phyloP scores from a whole-genome alignment of 1,140 invertebrate genomes.

The Phortica variegata region DNA sequence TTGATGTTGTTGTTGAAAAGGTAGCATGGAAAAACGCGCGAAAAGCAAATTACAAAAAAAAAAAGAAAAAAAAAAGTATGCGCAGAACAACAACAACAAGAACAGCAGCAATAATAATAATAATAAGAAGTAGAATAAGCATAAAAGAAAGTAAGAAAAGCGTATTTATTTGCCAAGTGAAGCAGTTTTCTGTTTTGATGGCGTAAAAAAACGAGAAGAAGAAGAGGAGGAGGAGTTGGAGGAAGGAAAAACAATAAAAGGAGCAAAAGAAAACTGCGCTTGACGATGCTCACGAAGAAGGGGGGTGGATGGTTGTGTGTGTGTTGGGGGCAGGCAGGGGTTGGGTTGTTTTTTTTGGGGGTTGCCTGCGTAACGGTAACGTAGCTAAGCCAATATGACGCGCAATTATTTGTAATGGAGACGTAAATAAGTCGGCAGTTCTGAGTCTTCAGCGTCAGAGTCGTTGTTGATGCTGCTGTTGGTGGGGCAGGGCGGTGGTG shows the following conservation, averaged over 20 bases:
- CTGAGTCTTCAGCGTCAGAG: background rate
- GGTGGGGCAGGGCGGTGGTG: background rate
- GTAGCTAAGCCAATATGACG: constrained; percentile 54
- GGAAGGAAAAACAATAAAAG: background rate
- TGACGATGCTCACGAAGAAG: background rate
- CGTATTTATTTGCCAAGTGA: no score
- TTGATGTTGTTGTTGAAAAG: no score
- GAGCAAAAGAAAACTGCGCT: constrained; percentile 7
- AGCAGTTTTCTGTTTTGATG: no score
- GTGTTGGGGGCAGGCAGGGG: constrained; percentile 10
- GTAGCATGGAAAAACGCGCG: no score
- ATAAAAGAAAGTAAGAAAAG: background rate
- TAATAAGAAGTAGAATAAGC: no score
- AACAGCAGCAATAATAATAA: no score
- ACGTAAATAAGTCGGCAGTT: constrained; percentile 45
- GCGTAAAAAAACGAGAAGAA: no score
- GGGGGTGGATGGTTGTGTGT: constrained; percentile 7
- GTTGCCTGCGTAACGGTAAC: no score
- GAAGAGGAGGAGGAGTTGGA: background rate
- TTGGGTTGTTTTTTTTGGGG: constrained; percentile 12
- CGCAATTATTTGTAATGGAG: constrained; percentile 57
- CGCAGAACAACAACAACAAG: no score
- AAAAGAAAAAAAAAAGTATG: no score
- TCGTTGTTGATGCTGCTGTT: background rate
- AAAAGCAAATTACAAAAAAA: no score